Percentiles rank a stretch among this genome's conserved stretches.
Evolutionary conservation across 1,140 invertebrate genomes (phyloP).

Genomic region (Saccostrea cuccullata): DNA sequence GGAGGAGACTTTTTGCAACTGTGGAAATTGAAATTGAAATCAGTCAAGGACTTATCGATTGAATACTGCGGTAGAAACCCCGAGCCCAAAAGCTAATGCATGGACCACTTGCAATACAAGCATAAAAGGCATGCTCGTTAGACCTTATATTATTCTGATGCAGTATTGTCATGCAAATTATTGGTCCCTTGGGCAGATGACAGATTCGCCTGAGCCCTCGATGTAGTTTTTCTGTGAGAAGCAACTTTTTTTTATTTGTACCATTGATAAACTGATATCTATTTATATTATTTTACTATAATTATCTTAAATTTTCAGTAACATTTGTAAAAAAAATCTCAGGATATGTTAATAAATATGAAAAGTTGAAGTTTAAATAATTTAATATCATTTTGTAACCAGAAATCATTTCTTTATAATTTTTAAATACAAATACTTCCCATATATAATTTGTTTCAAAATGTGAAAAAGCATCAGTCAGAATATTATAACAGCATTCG

Average conservation of each 20-base stretch:
- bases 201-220: background rate
- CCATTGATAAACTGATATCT: background rate
- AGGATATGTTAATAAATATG: background rate
- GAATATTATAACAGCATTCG: too few species aligned
- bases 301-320: background rate
- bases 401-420: background rate
- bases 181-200: background rate
- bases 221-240: too few species aligned
- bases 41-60: conserved; percentile 1
- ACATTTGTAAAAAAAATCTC: background rate
- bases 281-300: background rate
- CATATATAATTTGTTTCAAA: background rate
- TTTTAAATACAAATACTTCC: background rate
- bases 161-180: conserved; percentile 17
- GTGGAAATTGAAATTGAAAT: conserved; percentile 9
- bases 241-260: background rate
- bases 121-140: background rate
- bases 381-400: too few species aligned
- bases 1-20: background rate
- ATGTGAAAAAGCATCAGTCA: background rate
- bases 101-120: background rate
- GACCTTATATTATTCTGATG: background rate
- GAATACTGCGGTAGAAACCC: background rate
- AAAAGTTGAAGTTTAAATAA: background rate
- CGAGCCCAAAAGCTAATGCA: background rate